Evolutionary conservation across 2,113 vertebrate genomes (phyloP), one percentile per base, ranked within the genome.

Genomic region (Coryphaenoides rupestris): DNA sequence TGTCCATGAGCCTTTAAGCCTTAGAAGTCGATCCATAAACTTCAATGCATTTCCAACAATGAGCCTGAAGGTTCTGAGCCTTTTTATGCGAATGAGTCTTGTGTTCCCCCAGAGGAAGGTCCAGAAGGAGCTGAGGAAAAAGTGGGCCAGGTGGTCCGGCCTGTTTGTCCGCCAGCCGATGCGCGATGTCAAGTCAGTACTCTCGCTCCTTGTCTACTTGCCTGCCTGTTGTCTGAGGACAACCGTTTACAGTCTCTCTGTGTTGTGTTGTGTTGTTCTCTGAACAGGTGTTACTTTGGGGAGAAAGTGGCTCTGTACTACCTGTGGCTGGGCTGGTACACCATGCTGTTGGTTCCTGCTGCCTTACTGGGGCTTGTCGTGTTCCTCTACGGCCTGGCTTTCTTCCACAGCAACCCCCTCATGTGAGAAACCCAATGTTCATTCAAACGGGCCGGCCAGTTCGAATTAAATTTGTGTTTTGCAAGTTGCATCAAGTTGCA

Each of bases 241-340:
- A 9, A 12, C 26, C n/a, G 33, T 40, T 10, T 59, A 26, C 12
- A 21, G 52, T 56, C 5, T 54, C 2, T 9, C 21, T 50, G 3
- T 45, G 54, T 21, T 19, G 7, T 28, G 52, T 15, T 4, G 17
- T n/a, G 14, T 21, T 60, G n/a, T 77, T 46, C 28, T 57, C 55
- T 45, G 73, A 53, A 1, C 58, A 98, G 96, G 83, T 1, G 17
- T 7, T 98, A 98, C 72, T 98, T 98, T 3, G 95, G 96, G 0
- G 96, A 97, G 87, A 96, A 98, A 79, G 91, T 93, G 75, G 95
- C 94, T 0, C 81, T 98, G 65, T 98, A 98, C 79, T 96, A 94
- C 1, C 88, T 93, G 61, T 98, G 96, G 96, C 88, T 98, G 14
- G 90, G 92, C 65, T 98, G 93, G 94, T 98, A 98, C 77, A 98